These are phyloP conservation scores for Drosophila pallidifrons DNA, from an alignment of 1,140 invertebrate genomes.

Conservation along the genomic window DNA sequence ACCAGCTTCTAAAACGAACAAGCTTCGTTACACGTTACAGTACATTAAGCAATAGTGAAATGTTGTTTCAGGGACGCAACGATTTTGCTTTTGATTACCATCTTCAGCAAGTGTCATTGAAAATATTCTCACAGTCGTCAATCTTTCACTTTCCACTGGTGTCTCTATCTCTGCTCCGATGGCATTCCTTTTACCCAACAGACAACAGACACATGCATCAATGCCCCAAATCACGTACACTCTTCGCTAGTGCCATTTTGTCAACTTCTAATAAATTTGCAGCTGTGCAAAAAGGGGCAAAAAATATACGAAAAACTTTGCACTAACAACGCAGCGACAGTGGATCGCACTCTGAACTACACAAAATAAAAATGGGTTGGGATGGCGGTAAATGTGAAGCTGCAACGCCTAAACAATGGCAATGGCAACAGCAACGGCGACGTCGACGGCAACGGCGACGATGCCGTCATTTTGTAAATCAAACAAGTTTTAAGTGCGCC, in stretches of 20 bases:
- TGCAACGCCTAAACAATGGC: conserved; percentile 40
- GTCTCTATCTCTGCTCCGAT: neutral
- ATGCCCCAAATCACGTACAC: conserved; percentile 45
- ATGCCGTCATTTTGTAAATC: conserved; percentile 61
- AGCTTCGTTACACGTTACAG: too few relatives aligned
- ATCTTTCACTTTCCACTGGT: conserved; percentile 25
- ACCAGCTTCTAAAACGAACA: too few relatives aligned
- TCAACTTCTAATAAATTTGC: conserved; percentile 61
- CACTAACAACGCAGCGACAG: conserved; percentile 37
- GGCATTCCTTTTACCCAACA: neutral
- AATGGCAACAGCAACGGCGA: conserved; percentile 12
- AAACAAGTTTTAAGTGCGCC: conserved; percentile 59
- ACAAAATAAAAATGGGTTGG: neutral
- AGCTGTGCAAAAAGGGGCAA: conserved; percentile 4
- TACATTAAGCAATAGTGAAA: conserved; percentile 11
- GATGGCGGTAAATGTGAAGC: neutral
- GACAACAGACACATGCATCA: conserved; percentile 7
- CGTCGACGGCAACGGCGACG: conserved; percentile 32
- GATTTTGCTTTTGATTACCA: neutral
- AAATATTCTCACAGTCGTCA: conserved; percentile 13
- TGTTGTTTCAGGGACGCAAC: conserved; percentile 7
- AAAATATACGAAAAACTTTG: conserved; percentile 20
- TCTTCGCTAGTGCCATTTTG: conserved; percentile 39
- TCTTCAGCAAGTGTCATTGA: conserved; percentile 1
- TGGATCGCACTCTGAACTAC: conserved; percentile 45